Evolutionary conservation across 92 coral and sea anemone species (phyloP), one percentile per base, ranked within the genome.

Genomic region (Phymanthus crucifer): DNA sequence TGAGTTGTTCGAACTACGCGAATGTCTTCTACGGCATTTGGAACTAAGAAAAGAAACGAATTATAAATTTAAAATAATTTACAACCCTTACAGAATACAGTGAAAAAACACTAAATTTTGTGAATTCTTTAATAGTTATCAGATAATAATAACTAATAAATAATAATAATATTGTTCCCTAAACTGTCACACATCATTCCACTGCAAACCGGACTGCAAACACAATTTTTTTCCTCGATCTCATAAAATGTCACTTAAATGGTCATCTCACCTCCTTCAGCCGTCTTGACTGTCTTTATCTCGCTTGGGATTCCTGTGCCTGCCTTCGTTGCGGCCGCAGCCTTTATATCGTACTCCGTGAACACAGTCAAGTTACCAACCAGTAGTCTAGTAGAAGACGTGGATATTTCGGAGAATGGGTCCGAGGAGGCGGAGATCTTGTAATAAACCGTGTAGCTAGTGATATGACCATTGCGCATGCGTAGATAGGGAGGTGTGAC

Each of bases 391-490:
- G 91, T 78, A 56, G 40, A 46, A 40, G 70, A 84, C 12, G 94
- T 83, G 19, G 80, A 87, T 26, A 87, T 69, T 40, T 72, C 76
- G 66, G 54, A 66, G 79, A 72, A 74, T 24, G 81, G 81, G 27
- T 27, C 75, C 40, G 71, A 70, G 32, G 87, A 48, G 35, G 77
- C 71, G 76, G 91, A 66, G 48, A 27, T 37, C 36, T 86, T 87
- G 91, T 90, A 95, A 32, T 73, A 84, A 74, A 93, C 91, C 17
- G 61, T 83, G 83, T 84, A 95, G 40, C 99, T 94, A 12, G 57
- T 76, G 27, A 95, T 77, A 75, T 58, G 57, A 14, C 99, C 99
- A 84, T 95, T 93, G 57, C 87, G 96, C 76, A 71, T 56, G 66
- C 32, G 84, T 32, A 75, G 66, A 2, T 70, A 65, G 19, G 96